These are phyloP conservation scores for Lutraria lutraria DNA, from an alignment of 2,888 invertebrate genomes.

Conservation along the genomic window DNA sequence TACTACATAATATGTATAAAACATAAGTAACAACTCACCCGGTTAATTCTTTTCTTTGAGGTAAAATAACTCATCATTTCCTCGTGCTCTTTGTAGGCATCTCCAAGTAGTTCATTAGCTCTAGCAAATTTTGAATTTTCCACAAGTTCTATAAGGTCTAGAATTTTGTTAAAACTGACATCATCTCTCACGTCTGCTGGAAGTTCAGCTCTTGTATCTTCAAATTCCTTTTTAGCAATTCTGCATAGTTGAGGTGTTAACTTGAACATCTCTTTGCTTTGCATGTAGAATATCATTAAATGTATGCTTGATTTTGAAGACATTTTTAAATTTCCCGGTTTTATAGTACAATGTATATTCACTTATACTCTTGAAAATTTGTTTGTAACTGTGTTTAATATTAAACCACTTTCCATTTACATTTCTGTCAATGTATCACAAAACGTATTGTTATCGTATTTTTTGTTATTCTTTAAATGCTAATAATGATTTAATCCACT, in stretches of 20 bases:
- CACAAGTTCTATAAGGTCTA: conserved; percentile 59
- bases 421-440: neutral
- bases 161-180: conserved; percentile 57
- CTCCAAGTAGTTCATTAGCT: conserved; percentile 57
- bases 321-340: conserved; percentile 32
- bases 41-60: neutral
- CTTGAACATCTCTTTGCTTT: conserved; percentile 64
- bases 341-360: neutral
- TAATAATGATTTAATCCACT: neutral
- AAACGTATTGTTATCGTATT: neutral
- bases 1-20: no score
- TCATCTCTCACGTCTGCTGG: conserved; percentile 58
- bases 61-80: conserved; percentile 62
- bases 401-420: neutral
- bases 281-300: conserved; percentile 66
- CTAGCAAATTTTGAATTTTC: conserved; percentile 58
- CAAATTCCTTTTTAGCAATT: conserved; percentile 62
- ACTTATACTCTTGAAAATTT: neutral
- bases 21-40: neutral
- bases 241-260: conserved; percentile 63
- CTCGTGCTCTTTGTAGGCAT: conserved; percentile 64
- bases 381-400: neutral
- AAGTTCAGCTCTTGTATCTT: conserved; percentile 41
- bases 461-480: neutral
- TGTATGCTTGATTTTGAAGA: conserved; percentile 61